Conservation (phyloP, 2,888 invertebrate genomes). For the Thecocarcelia acutangulata region DNA sequence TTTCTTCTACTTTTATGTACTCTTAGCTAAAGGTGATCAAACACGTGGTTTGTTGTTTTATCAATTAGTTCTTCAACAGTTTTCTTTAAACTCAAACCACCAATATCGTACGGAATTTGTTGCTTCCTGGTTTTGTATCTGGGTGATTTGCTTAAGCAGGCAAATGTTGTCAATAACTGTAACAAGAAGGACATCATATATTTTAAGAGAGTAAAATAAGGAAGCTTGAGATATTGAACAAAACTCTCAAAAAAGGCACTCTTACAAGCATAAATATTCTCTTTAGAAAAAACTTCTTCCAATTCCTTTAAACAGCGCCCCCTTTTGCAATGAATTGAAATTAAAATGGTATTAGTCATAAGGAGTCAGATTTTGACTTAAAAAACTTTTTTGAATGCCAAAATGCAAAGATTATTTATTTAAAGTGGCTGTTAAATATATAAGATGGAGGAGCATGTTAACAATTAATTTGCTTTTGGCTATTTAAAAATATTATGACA, state of each 20-base stretch:
- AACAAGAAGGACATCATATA: conserved; percentile 46
- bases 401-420: too few relatives aligned
- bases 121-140: conserved; percentile 16
- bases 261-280: not conserved
- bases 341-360: not conserved
- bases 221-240: not conserved
- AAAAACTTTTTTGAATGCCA: too few relatives aligned
- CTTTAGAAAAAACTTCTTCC: too few relatives aligned
- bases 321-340: not conserved
- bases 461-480: too few relatives aligned
- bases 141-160: conserved; percentile 53
- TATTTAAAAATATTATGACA: too few relatives aligned
- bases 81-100: conserved; percentile 27
- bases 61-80: conserved; percentile 9
- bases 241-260: not conserved
- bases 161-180: conserved; percentile 62
- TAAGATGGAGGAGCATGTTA: too few relatives aligned
- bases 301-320: not conserved
- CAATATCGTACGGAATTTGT: conserved; percentile 21
- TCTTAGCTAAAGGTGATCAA: conserved; percentile 48
- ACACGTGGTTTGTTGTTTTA: conserved; percentile 55
- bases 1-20: not conserved
- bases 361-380: too few relatives aligned
- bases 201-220: conserved; percentile 4
- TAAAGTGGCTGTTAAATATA: too few relatives aligned